phyloP scores from a whole-genome alignment of 2,113 vertebrate genomes.

The Eulemur macaco region DNA sequence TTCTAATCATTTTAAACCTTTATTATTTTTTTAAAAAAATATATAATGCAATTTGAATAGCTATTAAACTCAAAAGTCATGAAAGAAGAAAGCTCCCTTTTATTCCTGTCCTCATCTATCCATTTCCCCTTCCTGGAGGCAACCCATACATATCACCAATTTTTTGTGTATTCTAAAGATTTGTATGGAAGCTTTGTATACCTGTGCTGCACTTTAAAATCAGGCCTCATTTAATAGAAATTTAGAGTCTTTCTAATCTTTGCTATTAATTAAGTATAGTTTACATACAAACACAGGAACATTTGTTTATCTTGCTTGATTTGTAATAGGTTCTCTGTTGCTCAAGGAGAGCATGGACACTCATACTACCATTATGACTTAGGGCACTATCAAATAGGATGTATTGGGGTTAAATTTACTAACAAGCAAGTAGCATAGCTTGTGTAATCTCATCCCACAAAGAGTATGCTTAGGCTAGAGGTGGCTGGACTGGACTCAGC shows the following conservation, averaged over 20 bases:
- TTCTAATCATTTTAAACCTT: neutral
- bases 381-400: neutral
- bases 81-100: neutral
- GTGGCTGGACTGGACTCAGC: neutral
- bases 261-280: neutral
- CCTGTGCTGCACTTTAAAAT: neutral
- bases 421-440: neutral
- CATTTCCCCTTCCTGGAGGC: neutral
- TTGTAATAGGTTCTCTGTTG: neutral
- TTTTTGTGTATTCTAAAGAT: neutral
- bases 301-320: neutral
- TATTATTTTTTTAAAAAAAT: neutral
- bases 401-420: neutral
- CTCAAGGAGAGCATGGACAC: neutral
- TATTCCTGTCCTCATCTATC: neutral
- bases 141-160: neutral
- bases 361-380: neutral
- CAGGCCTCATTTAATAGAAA: neutral
- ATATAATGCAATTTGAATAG: constrained; percentile 14
- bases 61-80: neutral
- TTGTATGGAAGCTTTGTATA: neutral
- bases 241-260: constrained; percentile 13
- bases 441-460: neutral
- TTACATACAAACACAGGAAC: neutral
- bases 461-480: neutral